A percentile compares a stretch with the other conserved stretches of the same genome.
These are phyloP conservation scores for Sclerurus mexicanus DNA, from an alignment of 2,113 vertebrate genomes.

Conservation along the genomic window DNA sequence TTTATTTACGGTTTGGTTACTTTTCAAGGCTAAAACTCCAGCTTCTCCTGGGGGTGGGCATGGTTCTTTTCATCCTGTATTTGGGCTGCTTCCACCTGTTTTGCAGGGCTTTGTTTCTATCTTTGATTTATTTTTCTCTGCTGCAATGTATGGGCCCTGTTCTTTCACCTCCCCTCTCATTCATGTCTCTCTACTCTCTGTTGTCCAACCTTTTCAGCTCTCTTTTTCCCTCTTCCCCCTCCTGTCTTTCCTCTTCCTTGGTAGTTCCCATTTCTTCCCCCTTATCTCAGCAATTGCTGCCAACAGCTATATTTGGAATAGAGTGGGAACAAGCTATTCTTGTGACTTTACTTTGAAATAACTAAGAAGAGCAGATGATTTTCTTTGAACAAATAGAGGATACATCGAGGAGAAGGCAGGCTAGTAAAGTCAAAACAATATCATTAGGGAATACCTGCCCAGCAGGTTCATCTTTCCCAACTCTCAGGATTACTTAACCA, in stretches of 20 bases:
- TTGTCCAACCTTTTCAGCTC: background rate
- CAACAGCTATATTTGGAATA: slow-evolving; percentile 67
- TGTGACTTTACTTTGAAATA: slow-evolving; percentile 67
- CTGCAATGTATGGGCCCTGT: background rate
- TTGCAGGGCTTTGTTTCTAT: background rate
- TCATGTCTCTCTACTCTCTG: background rate
- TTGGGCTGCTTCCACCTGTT: slow-evolving; percentile 5
- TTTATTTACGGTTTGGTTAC: slow-evolving; percentile 24
- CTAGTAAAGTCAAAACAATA: slow-evolving; percentile 32
- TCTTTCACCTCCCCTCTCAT: background rate
- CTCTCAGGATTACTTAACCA: background rate
- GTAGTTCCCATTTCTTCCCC: slow-evolving; percentile 55
- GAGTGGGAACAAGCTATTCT: slow-evolving; percentile 71
- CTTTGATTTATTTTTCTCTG: slow-evolving; percentile 6
- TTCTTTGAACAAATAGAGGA: slow-evolving; percentile 46
- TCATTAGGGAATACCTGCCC: slow-evolving; percentile 39
- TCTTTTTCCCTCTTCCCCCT: background rate
- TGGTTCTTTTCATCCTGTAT: background rate
- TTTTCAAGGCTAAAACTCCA: slow-evolving; percentile 13
- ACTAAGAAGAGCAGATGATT: slow-evolving; percentile 48
- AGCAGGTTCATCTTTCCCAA: background rate
- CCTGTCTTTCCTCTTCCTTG: slow-evolving; percentile 32
- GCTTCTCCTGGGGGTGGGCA: background rate
- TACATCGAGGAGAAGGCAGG: background rate
- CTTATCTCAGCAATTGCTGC: slow-evolving; percentile 54